A percentile compares a stretch with the other conserved stretches of the same genome.
phyloP scores from a whole-genome alignment of 2,797 vertebrate species.

The Tokudaia muenninki region DNA sequence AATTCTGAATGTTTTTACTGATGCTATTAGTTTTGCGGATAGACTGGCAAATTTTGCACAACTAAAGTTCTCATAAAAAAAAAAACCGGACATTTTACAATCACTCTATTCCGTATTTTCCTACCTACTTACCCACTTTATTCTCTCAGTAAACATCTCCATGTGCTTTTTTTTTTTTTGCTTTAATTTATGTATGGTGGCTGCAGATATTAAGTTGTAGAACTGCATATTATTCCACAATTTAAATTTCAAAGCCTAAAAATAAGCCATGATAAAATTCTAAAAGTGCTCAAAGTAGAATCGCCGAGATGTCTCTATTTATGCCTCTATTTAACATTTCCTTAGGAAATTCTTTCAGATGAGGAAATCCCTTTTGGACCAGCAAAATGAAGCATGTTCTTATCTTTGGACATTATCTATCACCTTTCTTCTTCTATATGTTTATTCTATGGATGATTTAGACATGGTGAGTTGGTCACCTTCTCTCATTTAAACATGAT shows the following conservation, averaged over 20 bases:
- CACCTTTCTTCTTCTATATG: not conserved
- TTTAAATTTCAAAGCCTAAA: conserved; percentile 74
- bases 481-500: not conserved
- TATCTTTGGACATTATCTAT: not conserved
- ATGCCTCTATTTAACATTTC: not conserved
- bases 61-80: conserved; percentile 51
- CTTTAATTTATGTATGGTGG: conserved; percentile 69
- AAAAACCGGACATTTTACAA: conserved; percentile 70
- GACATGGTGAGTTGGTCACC: not conserved
- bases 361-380: not conserved
- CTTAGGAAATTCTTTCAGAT: not conserved
- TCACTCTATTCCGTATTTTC: conserved; percentile 38
- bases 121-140: conserved; percentile 42
- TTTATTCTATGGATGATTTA: not conserved
- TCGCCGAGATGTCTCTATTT: conserved; percentile 10
- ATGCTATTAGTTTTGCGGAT: conserved; percentile 74
- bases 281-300: conserved; percentile 54
- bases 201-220: conserved; percentile 66
- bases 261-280: conserved; percentile 51
- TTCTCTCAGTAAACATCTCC: conserved; percentile 42
- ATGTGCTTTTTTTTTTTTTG: conserved; percentile 63
- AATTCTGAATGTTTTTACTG: conserved; percentile 74
- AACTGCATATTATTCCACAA: conserved; percentile 60
- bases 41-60: conserved; percentile 69
- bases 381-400: not conserved